Conservation (phyloP, 2,888 invertebrate genomes). For the Plagodis pulveraria region DNA sequence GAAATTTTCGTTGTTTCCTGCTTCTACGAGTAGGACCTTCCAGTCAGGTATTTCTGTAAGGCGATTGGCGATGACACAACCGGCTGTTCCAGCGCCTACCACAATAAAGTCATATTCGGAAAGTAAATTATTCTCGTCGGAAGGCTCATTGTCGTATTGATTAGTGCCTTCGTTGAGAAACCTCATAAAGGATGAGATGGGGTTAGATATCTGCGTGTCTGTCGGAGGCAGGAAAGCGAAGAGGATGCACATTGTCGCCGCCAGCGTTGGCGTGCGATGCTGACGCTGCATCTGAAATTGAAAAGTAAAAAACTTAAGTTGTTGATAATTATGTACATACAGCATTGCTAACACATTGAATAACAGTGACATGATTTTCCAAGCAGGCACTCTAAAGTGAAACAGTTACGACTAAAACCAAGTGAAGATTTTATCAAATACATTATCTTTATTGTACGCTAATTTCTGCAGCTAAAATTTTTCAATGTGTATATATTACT, state of each 20-base stretch:
- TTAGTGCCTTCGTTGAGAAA: constrained; percentile 82
- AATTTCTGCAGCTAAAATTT: too few species aligned
- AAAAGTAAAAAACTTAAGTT: constrained; percentile 2
- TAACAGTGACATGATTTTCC: too few species aligned
- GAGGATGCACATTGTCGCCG: constrained; percentile 57
- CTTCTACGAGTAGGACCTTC: constrained; percentile 89
- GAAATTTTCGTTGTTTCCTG: constrained; percentile 88
- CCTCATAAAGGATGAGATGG: constrained; percentile 78
- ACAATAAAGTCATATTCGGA: constrained; percentile 90
- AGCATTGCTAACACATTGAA: background rate
- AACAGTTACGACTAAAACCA: too few species aligned
- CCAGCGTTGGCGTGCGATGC: constrained; percentile 49
- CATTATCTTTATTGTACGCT: too few species aligned
- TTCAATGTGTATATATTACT: too few species aligned
- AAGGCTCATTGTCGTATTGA: constrained; percentile 81
- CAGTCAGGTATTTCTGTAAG: constrained; percentile 88
- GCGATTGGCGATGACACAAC: constrained; percentile 90
- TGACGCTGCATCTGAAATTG: constrained; percentile 72
- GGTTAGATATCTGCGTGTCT: constrained; percentile 60
- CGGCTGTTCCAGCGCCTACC: constrained; percentile 93
- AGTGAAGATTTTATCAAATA: too few species aligned
- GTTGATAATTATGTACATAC: background rate
- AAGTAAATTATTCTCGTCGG: constrained; percentile 75
- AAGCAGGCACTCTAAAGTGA: too few species aligned
- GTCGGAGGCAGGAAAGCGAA: constrained; percentile 53